Evolutionary conservation across 2,888 invertebrate genomes (phyloP).

Genomic region (Andrena bucephala): DNA sequence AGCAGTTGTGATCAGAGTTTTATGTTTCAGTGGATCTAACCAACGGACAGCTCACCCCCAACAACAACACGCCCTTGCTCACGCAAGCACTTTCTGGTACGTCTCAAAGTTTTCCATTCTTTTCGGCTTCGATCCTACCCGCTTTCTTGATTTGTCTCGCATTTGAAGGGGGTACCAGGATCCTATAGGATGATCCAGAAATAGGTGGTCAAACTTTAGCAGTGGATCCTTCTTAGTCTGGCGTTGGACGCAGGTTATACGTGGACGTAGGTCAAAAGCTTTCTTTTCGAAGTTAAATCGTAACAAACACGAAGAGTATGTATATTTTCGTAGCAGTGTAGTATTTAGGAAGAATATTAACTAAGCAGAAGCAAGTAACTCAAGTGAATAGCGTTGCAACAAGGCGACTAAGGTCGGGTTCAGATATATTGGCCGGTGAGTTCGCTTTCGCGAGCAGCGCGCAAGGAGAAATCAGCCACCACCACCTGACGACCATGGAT

Average conservation of each 20-base stretch:
- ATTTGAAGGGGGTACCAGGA: not conserved
- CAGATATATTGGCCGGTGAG: too few species aligned
- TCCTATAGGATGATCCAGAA: not conserved
- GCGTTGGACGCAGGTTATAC: not conserved
- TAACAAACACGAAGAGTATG: not conserved
- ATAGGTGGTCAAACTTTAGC: not conserved
- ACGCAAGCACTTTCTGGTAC: slow-evolving; percentile 98
- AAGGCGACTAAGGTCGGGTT: too few species aligned
- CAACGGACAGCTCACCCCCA: slow-evolving; percentile 97
- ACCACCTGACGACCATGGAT: too few species aligned
- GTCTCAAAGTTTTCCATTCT: slow-evolving; percentile 75
- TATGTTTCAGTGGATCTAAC: slow-evolving; percentile 96
- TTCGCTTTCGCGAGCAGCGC: too few species aligned
- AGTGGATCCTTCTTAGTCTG: not conserved
- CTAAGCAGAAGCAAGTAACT: too few species aligned
- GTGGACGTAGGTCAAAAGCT: not conserved
- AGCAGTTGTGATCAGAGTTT: slow-evolving; percentile 88
- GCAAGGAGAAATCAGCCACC: too few species aligned
- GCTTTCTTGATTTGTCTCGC: slow-evolving; percentile 56
- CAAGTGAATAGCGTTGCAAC: too few species aligned
- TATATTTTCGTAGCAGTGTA: not conserved
- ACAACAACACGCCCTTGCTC: slow-evolving; percentile 97
- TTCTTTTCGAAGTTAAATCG: not conserved
- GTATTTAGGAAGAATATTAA: too few species aligned
- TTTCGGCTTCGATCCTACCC: slow-evolving; percentile 51